These are phyloP conservation scores for Rhabdophis nuchalis DNA, from an alignment of 2,797 vertebrate genomes.

Conservation along the genomic window DNA sequence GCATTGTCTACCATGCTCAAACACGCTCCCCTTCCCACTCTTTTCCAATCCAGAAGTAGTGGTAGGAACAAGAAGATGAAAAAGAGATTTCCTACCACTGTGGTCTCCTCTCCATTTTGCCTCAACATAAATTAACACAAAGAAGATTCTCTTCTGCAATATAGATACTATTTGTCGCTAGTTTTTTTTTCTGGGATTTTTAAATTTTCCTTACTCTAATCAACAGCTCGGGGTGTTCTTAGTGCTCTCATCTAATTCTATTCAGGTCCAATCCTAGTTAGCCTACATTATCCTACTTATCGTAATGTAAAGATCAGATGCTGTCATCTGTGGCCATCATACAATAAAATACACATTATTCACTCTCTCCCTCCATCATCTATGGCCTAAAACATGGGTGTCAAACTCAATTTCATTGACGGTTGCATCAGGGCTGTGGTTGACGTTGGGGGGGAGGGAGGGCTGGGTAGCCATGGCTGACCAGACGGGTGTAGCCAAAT, in stretches of 20 bases:
- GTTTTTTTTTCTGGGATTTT: neutral
- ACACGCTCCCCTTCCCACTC: neutral
- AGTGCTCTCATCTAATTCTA: neutral
- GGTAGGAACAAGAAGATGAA: neutral
- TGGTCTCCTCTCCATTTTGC: neutral
- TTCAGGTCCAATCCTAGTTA: neutral
- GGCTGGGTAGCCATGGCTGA: no score
- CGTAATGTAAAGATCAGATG: neutral
- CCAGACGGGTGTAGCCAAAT: no score
- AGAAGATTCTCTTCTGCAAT: neutral
- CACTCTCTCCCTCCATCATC: neutral
- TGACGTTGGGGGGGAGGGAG: no score
- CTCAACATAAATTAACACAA: neutral
- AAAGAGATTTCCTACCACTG: neutral
- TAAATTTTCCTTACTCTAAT: neutral
- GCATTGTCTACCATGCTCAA: neutral
- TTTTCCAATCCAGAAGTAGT: neutral
- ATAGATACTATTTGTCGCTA: neutral
- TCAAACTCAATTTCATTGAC: no score
- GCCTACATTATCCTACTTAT: neutral
- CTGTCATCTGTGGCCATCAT: neutral
- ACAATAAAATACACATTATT: neutral
- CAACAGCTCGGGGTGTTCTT: neutral
- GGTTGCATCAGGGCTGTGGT: no score
- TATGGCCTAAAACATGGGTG: neutral